Evolutionary conservation across 2,113 vertebrate genomes (phyloP).

Genomic region (Chaenocephalus aceratus): DNA sequence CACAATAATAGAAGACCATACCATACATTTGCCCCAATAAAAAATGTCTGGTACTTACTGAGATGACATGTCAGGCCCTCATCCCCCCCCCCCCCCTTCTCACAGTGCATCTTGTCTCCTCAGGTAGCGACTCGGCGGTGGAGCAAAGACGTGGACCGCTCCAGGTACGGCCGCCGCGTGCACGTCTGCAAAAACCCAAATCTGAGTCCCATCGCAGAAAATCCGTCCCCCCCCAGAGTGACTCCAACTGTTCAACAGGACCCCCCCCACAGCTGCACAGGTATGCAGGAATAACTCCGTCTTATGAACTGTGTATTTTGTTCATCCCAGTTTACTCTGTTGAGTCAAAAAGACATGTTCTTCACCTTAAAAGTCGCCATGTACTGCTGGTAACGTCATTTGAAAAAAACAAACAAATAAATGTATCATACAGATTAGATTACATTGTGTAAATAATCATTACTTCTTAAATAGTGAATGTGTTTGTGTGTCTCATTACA

Average conservation of each 20-base stretch:
- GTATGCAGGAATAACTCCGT: slow-evolving; percentile 4
- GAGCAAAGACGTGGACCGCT: slow-evolving; percentile 78
- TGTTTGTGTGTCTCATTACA: too few relatives aligned
- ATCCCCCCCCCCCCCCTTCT: too few relatives aligned
- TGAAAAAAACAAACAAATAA: too few relatives aligned
- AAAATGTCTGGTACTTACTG: background rate
- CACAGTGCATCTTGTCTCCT: background rate
- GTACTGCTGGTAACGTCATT: too few relatives aligned
- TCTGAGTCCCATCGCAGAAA: slow-evolving; percentile 82
- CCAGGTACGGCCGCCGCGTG: slow-evolving; percentile 79
- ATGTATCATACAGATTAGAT: too few relatives aligned
- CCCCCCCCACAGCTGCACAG: slow-evolving; percentile 2
- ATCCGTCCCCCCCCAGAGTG: slow-evolving; percentile 14
- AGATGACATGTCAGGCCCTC: background rate
- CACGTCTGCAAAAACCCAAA: slow-evolving; percentile 82
- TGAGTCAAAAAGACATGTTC: too few relatives aligned
- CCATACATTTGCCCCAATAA: background rate
- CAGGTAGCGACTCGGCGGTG: slow-evolving; percentile 61
- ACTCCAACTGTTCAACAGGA: slow-evolving; percentile 10
- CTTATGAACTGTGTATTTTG: too few relatives aligned
- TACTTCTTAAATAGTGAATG: too few relatives aligned
- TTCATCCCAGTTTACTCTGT: too few relatives aligned
- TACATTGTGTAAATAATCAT: too few relatives aligned
- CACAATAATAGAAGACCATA: too few relatives aligned
- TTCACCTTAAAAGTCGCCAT: too few relatives aligned